These are phyloP conservation scores for Parauchenoglanis ngamensis DNA, from an alignment of 2,797 vertebrate genomes.

Conservation along the genomic window DNA sequence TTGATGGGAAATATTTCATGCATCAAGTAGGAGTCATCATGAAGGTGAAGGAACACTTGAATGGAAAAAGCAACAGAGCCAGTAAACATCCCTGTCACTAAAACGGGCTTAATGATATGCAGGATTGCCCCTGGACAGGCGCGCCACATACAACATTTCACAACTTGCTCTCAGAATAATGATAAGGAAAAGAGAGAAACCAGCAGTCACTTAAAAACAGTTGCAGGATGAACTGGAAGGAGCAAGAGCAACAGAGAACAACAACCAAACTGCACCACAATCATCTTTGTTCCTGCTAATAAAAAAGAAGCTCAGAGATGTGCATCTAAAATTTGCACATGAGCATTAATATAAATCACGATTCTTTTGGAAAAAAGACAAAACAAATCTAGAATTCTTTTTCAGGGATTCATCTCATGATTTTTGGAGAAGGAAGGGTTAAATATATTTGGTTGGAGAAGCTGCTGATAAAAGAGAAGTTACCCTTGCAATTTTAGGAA, in stretches of 20 bases:
- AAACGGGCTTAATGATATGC: background rate
- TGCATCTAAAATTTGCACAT: background rate
- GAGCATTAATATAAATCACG: background rate
- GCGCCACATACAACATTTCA: background rate
- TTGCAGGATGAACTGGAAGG: background rate
- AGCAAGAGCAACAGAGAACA: background rate
- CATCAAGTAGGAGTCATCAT: background rate
- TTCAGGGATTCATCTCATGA: background rate
- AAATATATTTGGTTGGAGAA: background rate
- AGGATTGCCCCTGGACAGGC: background rate
- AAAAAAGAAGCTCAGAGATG: background rate
- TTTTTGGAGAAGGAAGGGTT: background rate
- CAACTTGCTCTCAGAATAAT: background rate
- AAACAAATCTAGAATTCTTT: background rate
- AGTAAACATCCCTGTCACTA: background rate
- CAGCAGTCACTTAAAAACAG: background rate
- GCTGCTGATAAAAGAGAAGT: conserved; percentile 1
- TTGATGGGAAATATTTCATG: background rate
- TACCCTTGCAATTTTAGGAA: background rate
- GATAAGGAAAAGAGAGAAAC: background rate
- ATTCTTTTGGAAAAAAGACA: background rate
- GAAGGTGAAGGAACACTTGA: background rate
- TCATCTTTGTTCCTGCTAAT: background rate
- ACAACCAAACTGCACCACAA: background rate
- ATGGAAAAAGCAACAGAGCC: background rate